These are phyloP conservation scores for Sebastes reedi DNA, from an alignment of 2,797 vertebrate species.

Conservation along the genomic window DNA sequence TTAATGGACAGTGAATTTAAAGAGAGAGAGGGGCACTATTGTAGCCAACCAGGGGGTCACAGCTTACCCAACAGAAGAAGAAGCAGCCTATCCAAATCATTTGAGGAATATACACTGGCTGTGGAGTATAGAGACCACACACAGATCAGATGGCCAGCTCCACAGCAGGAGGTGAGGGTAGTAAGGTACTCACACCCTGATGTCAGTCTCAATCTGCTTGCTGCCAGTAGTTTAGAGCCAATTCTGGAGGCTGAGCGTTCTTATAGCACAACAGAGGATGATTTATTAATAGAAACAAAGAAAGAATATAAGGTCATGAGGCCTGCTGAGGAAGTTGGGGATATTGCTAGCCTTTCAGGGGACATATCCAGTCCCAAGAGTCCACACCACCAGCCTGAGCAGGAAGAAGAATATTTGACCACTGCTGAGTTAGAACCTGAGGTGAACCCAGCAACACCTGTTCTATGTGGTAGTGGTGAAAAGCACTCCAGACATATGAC, in stretches of 20 bases:
- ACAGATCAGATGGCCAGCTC: neutral
- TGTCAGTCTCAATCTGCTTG: constrained; percentile 29
- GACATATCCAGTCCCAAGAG: constrained; percentile 6
- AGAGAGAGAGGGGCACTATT: neutral
- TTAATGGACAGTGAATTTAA: constrained; percentile 22
- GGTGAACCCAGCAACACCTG: constrained; percentile 2
- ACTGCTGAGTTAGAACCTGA: constrained; percentile 37
- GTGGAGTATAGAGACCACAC: constrained; percentile 11
- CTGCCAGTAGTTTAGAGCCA: constrained; percentile 64
- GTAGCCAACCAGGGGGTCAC: neutral
- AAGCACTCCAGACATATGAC: constrained; percentile 29
- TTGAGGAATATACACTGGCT: constrained; percentile 11
- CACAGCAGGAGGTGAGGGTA: constrained; percentile 33
- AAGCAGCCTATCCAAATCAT: neutral
- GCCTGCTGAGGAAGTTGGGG: constrained; percentile 28
- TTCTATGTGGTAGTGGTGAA: constrained; percentile 47
- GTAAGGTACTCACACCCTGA: constrained; percentile 38
- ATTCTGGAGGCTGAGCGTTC: constrained; percentile 64
- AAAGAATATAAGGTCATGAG: constrained; percentile 35
- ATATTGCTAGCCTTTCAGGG: constrained; percentile 8
- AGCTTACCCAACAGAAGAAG: neutral
- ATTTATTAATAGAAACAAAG: constrained; percentile 10
- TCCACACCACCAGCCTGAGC: neutral
- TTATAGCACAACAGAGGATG: constrained; percentile 11
- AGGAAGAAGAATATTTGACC: constrained; percentile 7